These are phyloP conservation scores for Aurelia aurita DNA, from an alignment of 30 jellyfish, hydroid and myxozoan species.

Conservation along the genomic window DNA sequence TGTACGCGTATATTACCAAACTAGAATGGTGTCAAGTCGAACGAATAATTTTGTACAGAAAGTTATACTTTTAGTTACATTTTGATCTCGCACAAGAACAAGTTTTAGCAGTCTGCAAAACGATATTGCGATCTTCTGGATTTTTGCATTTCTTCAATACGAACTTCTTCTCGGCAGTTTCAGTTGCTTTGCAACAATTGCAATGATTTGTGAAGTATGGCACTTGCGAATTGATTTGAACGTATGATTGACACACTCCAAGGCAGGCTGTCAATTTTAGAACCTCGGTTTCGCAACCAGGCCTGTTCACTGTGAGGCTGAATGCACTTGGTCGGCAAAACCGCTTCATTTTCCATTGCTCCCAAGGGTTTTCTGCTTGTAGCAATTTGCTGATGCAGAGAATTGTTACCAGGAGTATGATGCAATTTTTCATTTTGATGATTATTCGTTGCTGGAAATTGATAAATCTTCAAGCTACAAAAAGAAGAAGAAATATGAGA, in stretches of 20 bases:
- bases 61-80: background rate
- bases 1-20: too few relatives aligned
- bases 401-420: too few relatives aligned
- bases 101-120: slow-evolving; percentile 35
- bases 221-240: slow-evolving; percentile 13
- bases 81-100: slow-evolving; percentile 27
- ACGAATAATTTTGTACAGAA: too few relatives aligned
- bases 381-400: too few relatives aligned
- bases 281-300: slow-evolving; percentile 56
- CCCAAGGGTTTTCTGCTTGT: slow-evolving; percentile 28
- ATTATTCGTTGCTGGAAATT: too few relatives aligned
- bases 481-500: too few relatives aligned
- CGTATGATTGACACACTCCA: slow-evolving; percentile 73
- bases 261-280: slow-evolving; percentile 66
- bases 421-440: too few relatives aligned
- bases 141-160: slow-evolving; percentile 12
- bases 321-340: slow-evolving; percentile 42
- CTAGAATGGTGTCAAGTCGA: too few relatives aligned
- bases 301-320: background rate
- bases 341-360: slow-evolving; percentile 5
- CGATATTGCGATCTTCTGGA: slow-evolving; percentile 8
- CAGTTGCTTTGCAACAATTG: slow-evolving; percentile 53
- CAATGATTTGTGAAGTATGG: slow-evolving; percentile 63
- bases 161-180: slow-evolving; percentile 6
- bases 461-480: too few relatives aligned